Base-by-base conservation (phyloP, 2,113 vertebrate genomes). In the Stomatorhinus ivindoensis region DNA sequence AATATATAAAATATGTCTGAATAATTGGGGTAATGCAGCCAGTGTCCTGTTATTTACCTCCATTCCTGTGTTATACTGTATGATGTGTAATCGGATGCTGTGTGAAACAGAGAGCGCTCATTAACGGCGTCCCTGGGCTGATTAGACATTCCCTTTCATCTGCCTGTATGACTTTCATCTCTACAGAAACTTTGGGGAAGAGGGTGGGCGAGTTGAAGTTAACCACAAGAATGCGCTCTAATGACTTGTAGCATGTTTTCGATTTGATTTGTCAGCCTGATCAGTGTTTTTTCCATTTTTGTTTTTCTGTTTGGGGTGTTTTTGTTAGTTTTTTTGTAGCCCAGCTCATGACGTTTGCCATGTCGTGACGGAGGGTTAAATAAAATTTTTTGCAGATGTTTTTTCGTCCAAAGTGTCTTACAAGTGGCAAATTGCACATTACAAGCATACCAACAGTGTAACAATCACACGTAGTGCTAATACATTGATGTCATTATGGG, bases 101-200 rank as follows among this genome's bases (percentile, higher is more conserved):
- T 44, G 50, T 89, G 76, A 42, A n/a, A 53, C 48, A 73, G 27
- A 53, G 35, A 4, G 46, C 42, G 8, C 42, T 86, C 44, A 35
- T 89, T 86, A 89, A 89, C 3, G 21, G 35, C 21, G 19, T 84
- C 88, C 82, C 89, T 13, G 21, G 53, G n/a, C 83, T 89, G 53
- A 89, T 89, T 86, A 89, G 44, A 44, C 53, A 86, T 48, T 85
- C 82, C 24, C 53, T 89, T 86, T 86, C 55, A 69, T 89, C 80
- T 69, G 51, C 27, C 88, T 48, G 15, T 17, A 4, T 17, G 47
- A 27, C 88, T 89, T 89, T 82, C 48, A 89, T 89, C 88, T 88
- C 42, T 88, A 65, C 46, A 24, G 86, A 31, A 13, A n/a, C 24
- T 0, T 50, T 17, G 35, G 51, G 17, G 27, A n/a, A 17, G 24